These are phyloP conservation scores for Allophyes oxyacanthae DNA, from an alignment of 2,888 invertebrate genomes.

Conservation along the genomic window DNA sequence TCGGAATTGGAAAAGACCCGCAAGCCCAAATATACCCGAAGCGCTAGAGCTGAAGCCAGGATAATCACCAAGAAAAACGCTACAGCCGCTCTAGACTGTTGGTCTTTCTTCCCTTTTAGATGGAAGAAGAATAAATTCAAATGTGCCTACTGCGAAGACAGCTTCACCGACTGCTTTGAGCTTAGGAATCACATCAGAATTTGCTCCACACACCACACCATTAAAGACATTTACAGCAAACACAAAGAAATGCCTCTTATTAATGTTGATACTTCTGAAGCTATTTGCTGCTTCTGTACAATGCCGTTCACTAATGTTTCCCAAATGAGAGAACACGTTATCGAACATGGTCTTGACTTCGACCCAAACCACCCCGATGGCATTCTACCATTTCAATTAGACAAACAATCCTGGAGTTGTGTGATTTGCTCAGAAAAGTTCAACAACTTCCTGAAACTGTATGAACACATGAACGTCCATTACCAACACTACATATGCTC, in stretches of 20 bases:
- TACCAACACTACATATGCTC: conserved; percentile 84
- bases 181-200: conserved; percentile 74
- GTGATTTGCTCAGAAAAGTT: conserved; percentile 76
- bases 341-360: conserved; percentile 73
- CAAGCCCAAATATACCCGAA: conserved; percentile 74
- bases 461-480: conserved; percentile 84
- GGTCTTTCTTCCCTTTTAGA: conserved; percentile 79
- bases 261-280: conserved; percentile 78
- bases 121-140: conserved; percentile 82
- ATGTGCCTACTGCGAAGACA: conserved; percentile 81
- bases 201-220: conserved; percentile 70
- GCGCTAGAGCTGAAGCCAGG: conserved; percentile 78
- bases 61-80: conserved; percentile 82
- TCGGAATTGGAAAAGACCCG: conserved; percentile 48
- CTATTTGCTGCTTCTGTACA: conserved; percentile 73
- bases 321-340: conserved; percentile 75
- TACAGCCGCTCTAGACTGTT: conserved; percentile 75
- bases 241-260: conserved; percentile 84
- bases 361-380: conserved; percentile 78
- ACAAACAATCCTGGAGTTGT: conserved; percentile 81
- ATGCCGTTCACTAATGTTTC: conserved; percentile 63
- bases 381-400: conserved; percentile 76
- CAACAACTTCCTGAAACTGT: conserved; percentile 82
- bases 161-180: conserved; percentile 74
- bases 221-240: conserved; percentile 81